Evolutionary conservation across 2,113 vertebrate species (phyloP).

Genomic region (Prionailurus viverrinus): DNA sequence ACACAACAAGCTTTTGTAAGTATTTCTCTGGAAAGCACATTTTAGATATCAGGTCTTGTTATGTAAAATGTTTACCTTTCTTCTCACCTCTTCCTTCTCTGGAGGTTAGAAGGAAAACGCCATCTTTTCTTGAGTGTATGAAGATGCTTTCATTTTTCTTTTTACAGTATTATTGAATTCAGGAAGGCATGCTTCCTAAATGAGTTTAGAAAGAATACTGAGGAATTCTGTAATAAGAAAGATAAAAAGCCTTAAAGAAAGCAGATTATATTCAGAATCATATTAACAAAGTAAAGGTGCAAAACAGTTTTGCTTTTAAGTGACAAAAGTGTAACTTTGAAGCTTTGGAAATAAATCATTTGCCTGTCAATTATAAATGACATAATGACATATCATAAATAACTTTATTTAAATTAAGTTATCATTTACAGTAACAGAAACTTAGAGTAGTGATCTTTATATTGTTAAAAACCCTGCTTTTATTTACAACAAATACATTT

Average conservation of each 20-base stretch:
- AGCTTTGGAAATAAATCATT: background rate
- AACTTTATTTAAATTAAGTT: conserved; percentile 13
- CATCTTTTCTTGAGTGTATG: background rate
- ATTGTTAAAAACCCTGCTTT: background rate
- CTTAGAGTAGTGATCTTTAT: background rate
- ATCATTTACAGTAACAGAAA: background rate
- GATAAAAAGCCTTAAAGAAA: background rate
- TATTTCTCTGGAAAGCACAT: conserved; percentile 14
- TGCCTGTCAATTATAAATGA: background rate
- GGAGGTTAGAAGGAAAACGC: background rate
- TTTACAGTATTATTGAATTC: background rate
- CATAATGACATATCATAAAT: background rate
- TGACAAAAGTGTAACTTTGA: background rate
- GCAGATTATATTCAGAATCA: background rate
- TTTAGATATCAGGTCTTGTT: background rate
- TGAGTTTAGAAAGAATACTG: background rate
- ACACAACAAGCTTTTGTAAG: background rate
- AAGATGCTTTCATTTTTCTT: conserved; percentile 24
- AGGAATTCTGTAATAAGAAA: conserved; percentile 44
- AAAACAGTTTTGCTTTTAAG: background rate
- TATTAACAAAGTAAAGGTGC: background rate
- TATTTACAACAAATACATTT: background rate
- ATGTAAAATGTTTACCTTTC: background rate
- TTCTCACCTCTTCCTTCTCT: conserved; percentile 6
- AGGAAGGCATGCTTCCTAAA: background rate